Evolutionary conservation across 64 coral and sea anemone species (phyloP).

Genomic region (Orbicella faveolata): DNA sequence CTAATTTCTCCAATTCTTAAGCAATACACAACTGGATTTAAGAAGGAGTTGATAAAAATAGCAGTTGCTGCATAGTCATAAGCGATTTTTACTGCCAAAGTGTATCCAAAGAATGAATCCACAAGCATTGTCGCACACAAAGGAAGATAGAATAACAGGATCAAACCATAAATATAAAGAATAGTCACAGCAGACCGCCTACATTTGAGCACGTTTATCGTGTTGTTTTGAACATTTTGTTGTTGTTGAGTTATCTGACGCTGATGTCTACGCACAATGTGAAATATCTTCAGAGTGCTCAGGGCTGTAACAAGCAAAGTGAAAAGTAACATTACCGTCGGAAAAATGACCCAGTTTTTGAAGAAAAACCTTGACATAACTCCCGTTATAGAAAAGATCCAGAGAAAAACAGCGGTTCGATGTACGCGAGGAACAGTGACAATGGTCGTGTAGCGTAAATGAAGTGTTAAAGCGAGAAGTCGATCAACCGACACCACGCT

Average conservation of each 20-base stretch:
- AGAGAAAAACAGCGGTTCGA: slow-evolving; percentile 1
- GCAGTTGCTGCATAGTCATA: not conserved
- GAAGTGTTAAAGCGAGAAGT: slow-evolving; percentile 50
- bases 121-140: no score
- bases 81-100: not conserved
- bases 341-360: no score
- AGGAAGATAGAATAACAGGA: not conserved
- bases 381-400: slow-evolving; percentile 28
- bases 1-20: not conserved
- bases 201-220: not conserved
- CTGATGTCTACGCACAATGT: not conserved
- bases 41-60: no score
- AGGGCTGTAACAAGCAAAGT: no score
- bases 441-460: slow-evolving; percentile 40
- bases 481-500: slow-evolving; percentile 46
- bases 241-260: not conserved
- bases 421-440: slow-evolving; percentile 42
- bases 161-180: not conserved
- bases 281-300: no score
- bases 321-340: no score
- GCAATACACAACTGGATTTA: not conserved
- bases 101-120: not conserved
- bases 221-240: not conserved
- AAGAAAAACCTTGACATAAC: no score
- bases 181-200: not conserved